These are phyloP conservation scores for Cettia cetti DNA, from an alignment of 2,113 vertebrate species.

Conservation along the genomic window DNA sequence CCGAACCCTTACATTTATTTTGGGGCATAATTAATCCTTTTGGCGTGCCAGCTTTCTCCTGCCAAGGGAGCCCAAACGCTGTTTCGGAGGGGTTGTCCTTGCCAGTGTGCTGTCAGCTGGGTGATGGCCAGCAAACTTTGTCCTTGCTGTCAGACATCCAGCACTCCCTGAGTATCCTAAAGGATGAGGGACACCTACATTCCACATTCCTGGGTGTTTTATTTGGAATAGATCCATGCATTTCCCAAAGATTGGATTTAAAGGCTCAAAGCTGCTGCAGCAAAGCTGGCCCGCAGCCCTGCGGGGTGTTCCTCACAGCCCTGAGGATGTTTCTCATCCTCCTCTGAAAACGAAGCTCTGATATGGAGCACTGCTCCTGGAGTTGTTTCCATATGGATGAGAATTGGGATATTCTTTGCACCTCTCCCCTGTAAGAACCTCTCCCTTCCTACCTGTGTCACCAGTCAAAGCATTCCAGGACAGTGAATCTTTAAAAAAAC, in stretches of 20 bases:
- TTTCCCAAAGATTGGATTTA: background rate
- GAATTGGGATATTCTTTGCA: background rate
- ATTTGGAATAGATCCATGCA: background rate
- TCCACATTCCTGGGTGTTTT: background rate
- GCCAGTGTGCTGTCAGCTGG: background rate
- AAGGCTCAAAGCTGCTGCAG: background rate
- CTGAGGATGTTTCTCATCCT: background rate
- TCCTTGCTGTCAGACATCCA: background rate
- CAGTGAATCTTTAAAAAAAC: background rate
- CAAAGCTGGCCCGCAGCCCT: background rate
- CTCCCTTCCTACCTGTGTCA: background rate
- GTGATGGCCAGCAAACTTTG: background rate
- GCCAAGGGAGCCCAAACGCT: background rate
- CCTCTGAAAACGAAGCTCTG: background rate
- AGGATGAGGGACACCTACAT: background rate
- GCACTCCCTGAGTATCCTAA: accelerated
- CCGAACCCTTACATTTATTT: background rate
- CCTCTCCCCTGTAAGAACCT: background rate
- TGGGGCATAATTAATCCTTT: background rate
- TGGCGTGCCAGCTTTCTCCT: background rate
- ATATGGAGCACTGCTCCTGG: background rate
- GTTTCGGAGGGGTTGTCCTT: background rate
- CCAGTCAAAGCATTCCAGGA: background rate
- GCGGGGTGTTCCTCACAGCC: background rate
- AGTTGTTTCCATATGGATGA: background rate